These are phyloP conservation scores for Orchesellides sinensis DNA, from an alignment of 2,888 invertebrate genomes.

Conservation along the genomic window DNA sequence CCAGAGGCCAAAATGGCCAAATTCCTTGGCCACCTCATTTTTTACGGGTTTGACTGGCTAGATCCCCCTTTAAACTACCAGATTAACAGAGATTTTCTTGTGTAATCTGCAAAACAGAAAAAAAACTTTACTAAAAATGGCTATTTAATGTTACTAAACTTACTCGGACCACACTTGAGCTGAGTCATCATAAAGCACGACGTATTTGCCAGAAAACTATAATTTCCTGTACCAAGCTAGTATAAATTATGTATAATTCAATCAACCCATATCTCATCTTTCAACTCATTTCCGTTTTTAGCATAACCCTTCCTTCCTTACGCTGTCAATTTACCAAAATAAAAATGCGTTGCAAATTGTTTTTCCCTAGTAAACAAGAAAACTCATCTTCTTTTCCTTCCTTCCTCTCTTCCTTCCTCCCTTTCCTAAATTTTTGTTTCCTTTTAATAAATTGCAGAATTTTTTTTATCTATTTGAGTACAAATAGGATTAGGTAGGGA, in stretches of 20 bases:
- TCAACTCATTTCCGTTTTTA: slow-evolving; percentile 5
- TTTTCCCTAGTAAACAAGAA: not conserved
- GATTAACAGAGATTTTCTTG: slow-evolving; percentile 5
- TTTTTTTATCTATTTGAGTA: not conserved
- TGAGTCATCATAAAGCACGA: not conserved
- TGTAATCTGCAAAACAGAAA: slow-evolving; percentile 6
- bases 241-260: no score
- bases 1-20: slow-evolving; percentile 65
- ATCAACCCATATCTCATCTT: not conserved
- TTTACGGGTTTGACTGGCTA: not conserved
- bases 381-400: not conserved
- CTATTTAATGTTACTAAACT: not conserved
- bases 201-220: not conserved
- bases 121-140: not conserved
- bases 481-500: not conserved
- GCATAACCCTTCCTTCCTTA: not conserved
- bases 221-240: no score
- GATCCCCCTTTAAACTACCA: not conserved
- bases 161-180: not conserved
- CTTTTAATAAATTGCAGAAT: not conserved
- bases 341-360: slow-evolving; percentile 3
- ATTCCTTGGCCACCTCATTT: slow-evolving; percentile 64
- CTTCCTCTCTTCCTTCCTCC: not conserved
- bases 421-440: not conserved
- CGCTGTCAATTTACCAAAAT: slow-evolving; percentile 6